Base-by-base conservation (phyloP, 2,888 invertebrate genomes). In the Cheilosia pagana region DNA sequence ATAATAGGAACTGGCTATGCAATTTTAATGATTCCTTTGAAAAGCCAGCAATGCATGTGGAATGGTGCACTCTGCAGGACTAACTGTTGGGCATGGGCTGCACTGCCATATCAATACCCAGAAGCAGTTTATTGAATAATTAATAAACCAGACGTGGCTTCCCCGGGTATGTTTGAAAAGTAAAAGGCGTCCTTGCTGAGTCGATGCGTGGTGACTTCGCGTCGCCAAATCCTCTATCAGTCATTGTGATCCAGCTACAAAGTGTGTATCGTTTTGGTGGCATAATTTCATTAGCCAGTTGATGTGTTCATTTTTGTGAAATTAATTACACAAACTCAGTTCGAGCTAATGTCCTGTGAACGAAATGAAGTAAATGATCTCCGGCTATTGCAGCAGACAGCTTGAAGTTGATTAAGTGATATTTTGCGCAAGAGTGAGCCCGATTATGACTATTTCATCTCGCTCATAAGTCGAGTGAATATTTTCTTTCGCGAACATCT, bases 121-220 rank as follows among this genome's bases (percentile, higher is more conserved):
- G 57, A 63, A 43, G 41, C 77, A 23, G 77, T 77, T 55, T 55
- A 62, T 70, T 83, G 70, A 83, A 83, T 79, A 83, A 83, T 83
- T 63, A 63, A 79, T 65, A 45, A 59, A 50, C 60, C 67, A 62
- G 78, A 43, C 50, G 62, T 72, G 71, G 65, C 59, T 70, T 63
- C n/a, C 23, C 25, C 35, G 52, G 67, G n/a, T 65, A 25, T 41
- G 35, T 55, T 57, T 60, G 60, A 62, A 62, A 60, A 65, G 53
- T 55, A 67, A 68, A 71, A 43, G 19, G 16, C 3, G 23, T 19
- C 39, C 16, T 39, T 19, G 52, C 14, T 2, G 7, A 12, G 43
- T 23, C 3, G 28, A 2, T 53, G 53, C 16, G 53, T 25, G n/a
- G 16, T 19, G n/a, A n/a, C 6, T 41, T 53, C 28, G n/a, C n/a